A percentile compares a stretch with the other conserved stretches of the same genome.
Conservation (phyloP, 2,113 vertebrate species). For the Eulacestoma nigropectus region DNA sequence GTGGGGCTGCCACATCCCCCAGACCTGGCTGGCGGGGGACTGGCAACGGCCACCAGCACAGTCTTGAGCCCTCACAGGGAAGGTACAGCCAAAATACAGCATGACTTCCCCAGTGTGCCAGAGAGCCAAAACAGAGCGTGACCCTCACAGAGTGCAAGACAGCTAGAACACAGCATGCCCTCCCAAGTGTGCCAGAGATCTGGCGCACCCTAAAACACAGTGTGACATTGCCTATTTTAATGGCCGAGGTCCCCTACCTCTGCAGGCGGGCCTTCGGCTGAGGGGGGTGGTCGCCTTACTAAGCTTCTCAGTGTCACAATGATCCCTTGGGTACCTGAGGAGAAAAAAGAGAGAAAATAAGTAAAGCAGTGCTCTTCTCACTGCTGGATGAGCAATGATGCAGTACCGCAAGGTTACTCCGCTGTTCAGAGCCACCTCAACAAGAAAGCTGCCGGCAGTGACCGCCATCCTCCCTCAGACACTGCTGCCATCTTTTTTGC, state of each 20-base stretch:
- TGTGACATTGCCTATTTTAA: rapidly evolving
- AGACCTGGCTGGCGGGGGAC: rapidly evolving
- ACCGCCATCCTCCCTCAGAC: background rate
- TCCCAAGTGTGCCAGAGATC: background rate
- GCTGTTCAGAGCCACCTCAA: no score
- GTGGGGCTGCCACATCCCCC: background rate
- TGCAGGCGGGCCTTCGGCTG: background rate
- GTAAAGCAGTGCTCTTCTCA: background rate
- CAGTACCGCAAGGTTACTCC: no score
- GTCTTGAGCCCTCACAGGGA: rapidly evolving
- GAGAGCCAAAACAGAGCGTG: background rate
- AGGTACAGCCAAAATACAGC: background rate
- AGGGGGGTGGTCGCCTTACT: background rate
- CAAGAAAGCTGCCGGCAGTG: rapidly evolving
- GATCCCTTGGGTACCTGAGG: rapidly evolving
- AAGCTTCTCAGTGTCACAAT: no score
- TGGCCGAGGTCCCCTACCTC: background rate
- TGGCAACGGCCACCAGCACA: background rate
- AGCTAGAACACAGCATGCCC: rapidly evolving
- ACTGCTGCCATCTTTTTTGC: background rate
- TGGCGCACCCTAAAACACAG: background rate
- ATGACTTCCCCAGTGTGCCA: rapidly evolving
- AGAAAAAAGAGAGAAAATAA: background rate
- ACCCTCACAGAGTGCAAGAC: background rate
- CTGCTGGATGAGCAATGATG: background rate